Evolutionary conservation across 2,888 invertebrate species (phyloP).

Genomic region (Cantharis lateralis): DNA sequence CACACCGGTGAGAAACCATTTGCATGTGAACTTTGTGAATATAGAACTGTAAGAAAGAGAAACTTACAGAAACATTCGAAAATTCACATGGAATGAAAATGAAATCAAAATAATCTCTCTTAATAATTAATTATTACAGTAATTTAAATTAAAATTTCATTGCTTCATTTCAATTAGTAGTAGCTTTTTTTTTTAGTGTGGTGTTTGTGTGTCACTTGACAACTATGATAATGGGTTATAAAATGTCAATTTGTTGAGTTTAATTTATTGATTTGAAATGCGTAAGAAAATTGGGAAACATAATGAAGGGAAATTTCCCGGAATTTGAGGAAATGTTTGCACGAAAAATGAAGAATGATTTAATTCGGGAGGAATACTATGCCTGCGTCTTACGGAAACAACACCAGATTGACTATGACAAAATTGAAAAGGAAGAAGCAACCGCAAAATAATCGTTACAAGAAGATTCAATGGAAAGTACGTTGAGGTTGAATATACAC

Average conservation of each 20-base stretch:
- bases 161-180: background rate
- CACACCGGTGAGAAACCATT: background rate
- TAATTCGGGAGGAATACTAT: background rate
- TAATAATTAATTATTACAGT: background rate
- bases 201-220: background rate
- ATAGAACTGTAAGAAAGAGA: background rate
- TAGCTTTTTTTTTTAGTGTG: background rate
- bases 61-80: background rate
- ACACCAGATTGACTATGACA: background rate
- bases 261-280: background rate
- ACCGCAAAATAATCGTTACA: background rate
- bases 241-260: background rate
- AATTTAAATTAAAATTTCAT: background rate
- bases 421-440: background rate
- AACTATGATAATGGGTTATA: background rate
- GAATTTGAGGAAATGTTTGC: background rate
- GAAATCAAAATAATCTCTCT: background rate
- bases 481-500: too few species aligned
- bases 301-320: background rate
- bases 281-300: background rate
- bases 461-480: background rate
- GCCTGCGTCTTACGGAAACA: background rate
- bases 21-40: background rate
- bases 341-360: background rate
- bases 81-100: background rate